phyloP scores from a whole-genome alignment of 2,113 vertebrate species.

The Tenrec ecaudatus region DNA sequence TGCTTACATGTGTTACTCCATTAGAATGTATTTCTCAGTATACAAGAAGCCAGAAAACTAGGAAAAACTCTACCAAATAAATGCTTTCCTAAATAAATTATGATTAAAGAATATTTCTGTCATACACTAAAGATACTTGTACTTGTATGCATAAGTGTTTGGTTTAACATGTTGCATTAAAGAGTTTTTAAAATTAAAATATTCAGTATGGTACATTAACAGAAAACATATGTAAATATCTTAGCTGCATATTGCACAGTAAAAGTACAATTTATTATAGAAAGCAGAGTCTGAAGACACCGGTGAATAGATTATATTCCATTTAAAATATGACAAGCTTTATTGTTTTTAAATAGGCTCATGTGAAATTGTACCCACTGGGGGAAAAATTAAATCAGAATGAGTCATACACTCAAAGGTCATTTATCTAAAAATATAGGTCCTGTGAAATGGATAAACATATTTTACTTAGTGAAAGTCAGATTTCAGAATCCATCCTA shows the following conservation, averaged over 20 bases:
- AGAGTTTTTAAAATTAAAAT: constrained; percentile 28
- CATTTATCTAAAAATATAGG: constrained; percentile 86
- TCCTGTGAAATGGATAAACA: constrained; percentile 80
- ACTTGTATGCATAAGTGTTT: not conserved
- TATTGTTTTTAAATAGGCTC: constrained; percentile 79
- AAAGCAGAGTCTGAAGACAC: constrained; percentile 61
- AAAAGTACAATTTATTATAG: constrained; percentile 38
- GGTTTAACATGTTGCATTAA: not conserved
- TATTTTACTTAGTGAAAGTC: constrained; percentile 75
- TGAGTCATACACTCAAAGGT: constrained; percentile 86
- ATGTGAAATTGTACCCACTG: constrained; percentile 82
- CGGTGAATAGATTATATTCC: constrained; percentile 81
- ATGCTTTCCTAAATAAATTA: constrained; percentile 39
- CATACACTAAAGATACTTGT: constrained; percentile 38
- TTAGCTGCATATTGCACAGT: constrained; percentile 30
- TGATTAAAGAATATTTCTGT: constrained; percentile 50
- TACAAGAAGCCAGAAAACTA: not conserved
- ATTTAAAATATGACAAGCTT: constrained; percentile 76
- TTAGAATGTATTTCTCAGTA: constrained; percentile 39
- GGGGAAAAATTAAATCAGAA: constrained; percentile 83
- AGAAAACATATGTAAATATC: constrained; percentile 8
- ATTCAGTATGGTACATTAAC: not conserved
- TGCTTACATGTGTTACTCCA: constrained; percentile 5
- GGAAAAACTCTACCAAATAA: constrained; percentile 52
- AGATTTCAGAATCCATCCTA: constrained; percentile 74